Evolutionary conservation across 2,888 invertebrate species (phyloP), one percentile per base, ranked within the genome.

Genomic region (Hypena proboscidalis): DNA sequence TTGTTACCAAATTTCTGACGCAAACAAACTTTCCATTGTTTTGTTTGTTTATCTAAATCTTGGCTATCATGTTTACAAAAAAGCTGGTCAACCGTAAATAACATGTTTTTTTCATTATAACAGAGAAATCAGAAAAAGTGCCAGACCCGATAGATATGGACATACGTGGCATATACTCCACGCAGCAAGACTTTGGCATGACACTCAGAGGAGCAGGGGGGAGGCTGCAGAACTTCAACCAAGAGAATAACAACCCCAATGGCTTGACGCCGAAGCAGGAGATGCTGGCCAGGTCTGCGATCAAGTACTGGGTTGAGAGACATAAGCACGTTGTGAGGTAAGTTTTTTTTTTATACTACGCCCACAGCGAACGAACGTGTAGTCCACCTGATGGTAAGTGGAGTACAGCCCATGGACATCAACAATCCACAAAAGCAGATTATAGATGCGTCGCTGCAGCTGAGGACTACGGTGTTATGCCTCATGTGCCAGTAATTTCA

Each of bases 321-420:
- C 97, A 97, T 76, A 97, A 97, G 83, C 97, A 97, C 73, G 95
- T 97, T 37, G 97, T 97, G 26, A 94, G 96, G 97, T 96, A 76
- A 53, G 46, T 4, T 1, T 4, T n/a, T 11, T 0, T 15, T 8
- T 14, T 4, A 9, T 27, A 14, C 2, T 15, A 15, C 4, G n/a
- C n/a, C 2, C 11, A n/a, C n/a, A n/a, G n/a, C n/a, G n/a, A n/a
- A n/a, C n/a, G n/a, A n/a, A n/a, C n/a, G n/a, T n/a, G n/a, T n/a
- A n/a, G n/a, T n/a, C n/a, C n/a, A n/a, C n/a, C n/a, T n/a, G n/a
- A n/a, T n/a, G n/a, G n/a, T n/a, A n/a, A n/a, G n/a, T n/a, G n/a
- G n/a, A n/a, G n/a, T n/a, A n/a, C n/a, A n/a, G n/a, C n/a, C n/a
- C n/a, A n/a, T n/a, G n/a, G n/a, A n/a, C n/a, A n/a, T n/a, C n/a